These are phyloP conservation scores for Epirrita christyi DNA, from an alignment of 2,888 invertebrate genomes.

Conservation along the genomic window DNA sequence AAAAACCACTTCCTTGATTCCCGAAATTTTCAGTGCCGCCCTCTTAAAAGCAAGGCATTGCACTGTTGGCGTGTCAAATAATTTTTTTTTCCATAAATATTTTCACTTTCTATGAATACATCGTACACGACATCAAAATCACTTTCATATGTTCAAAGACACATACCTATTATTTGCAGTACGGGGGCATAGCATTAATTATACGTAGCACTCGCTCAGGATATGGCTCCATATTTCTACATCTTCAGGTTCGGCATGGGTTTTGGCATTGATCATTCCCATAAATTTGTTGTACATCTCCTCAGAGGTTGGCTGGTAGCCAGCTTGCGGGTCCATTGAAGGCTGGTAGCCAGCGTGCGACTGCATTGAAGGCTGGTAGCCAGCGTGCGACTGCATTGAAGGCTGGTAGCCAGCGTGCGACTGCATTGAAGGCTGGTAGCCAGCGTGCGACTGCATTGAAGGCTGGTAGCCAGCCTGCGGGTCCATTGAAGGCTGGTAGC, in stretches of 20 bases:
- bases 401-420: too few relatives aligned
- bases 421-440: too few relatives aligned
- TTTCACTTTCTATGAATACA: neutral
- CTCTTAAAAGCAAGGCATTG: neutral
- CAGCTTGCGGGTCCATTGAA: too few relatives aligned
- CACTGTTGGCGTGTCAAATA: constrained; percentile 1
- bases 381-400: too few relatives aligned
- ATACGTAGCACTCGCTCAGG: constrained; percentile 1
- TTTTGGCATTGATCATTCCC: neutral
- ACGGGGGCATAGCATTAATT: constrained; percentile 18
- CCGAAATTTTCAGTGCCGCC: too few relatives aligned
- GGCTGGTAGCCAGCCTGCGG: neutral
- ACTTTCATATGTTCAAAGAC: neutral
- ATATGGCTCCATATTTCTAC: constrained; percentile 1
- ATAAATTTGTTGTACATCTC: constrained; percentile 2
- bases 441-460: too few relatives aligned
- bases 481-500: too few relatives aligned
- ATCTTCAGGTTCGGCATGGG: neutral
- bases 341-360: too few relatives aligned
- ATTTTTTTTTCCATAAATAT: neutral
- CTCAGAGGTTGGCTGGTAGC: neutral
- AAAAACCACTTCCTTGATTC: too few relatives aligned
- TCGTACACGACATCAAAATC: too few relatives aligned
- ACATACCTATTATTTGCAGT: constrained; percentile 22
- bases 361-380: too few relatives aligned